Base-by-base conservation (phyloP, 2,797 vertebrate species). In the Darevskia nairensis region DNA sequence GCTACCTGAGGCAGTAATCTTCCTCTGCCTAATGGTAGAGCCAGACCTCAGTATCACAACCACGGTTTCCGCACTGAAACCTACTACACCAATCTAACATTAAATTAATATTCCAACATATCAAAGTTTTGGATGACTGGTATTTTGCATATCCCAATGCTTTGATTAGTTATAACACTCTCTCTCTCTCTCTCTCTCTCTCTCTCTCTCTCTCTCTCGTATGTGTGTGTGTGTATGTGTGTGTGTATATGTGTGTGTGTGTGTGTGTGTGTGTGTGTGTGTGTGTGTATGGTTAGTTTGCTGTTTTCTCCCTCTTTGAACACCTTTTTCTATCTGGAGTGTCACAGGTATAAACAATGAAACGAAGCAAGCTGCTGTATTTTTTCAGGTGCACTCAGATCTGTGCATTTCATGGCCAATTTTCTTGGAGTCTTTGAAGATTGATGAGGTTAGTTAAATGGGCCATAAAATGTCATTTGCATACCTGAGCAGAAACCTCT, bases 401-500 rank as follows among this genome's bases (percentile, higher is more conserved):
- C 84, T 86, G 8, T 6, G 1, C 44, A 10, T 89, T 91, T 90
- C 89, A 27, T 64, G 19, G 10, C 80, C 72, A 50, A 39, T 81
- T 75, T 46, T 80, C 23, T 64, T 85, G 76, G 69, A 80, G 27
- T 64, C 83, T 85, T 85, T 81, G 29, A 82, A 89, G 83, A 86
- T 35, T 69, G 72, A 86, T 86, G 61, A 59, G 64, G 39, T 86
- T 86, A 82, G 84, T 86, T 89, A 89, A 89, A 89, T 89, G 72
- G 50, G 71, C 64, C 84, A 83, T 71, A 82, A 61, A 66, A 83
- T 84, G 39, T 79, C 32, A 90, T 90, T 82, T 86, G 50, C 80
- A 86, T 71, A 86, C 19, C 21, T 79, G 50, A 72, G 68, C 80
- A 84, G 46, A 50, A 50, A 72, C 82, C 72, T 10, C 6, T 61